These are phyloP conservation scores for Morpho deidamia DNA, from an alignment of 2,888 invertebrate species.

Conservation along the genomic window DNA sequence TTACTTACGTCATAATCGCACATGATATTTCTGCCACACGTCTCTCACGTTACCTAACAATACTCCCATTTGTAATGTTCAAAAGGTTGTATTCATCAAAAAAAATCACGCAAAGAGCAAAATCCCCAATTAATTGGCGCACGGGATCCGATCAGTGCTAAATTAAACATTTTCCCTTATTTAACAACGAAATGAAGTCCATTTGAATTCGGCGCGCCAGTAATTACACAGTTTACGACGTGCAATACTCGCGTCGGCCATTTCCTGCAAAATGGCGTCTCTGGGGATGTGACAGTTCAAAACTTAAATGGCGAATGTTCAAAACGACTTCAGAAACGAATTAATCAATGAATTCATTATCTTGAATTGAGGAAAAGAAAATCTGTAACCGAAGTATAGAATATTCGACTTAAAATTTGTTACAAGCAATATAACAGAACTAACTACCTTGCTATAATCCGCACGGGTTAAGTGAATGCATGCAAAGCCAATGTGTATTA, in stretches of 20 bases:
- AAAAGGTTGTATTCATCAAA: no score
- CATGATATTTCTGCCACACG: no score
- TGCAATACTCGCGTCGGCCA: constrained; percentile 56
- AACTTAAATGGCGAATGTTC: constrained; percentile 60
- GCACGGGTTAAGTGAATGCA: no score
- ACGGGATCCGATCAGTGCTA: constrained; percentile 55
- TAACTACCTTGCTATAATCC: no score
- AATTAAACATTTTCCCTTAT: constrained; percentile 77
- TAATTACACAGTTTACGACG: constrained; percentile 77
- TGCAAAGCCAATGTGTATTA: no score
- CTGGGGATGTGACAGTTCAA: constrained; percentile 32
- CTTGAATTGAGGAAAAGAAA: background rate
- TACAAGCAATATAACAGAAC: no score
- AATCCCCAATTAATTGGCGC: constrained; percentile 74
- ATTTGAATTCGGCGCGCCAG: constrained; percentile 67
- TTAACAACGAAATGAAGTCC: constrained; percentile 75
- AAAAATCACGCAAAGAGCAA: constrained; percentile 31
- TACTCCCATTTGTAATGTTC: no score
- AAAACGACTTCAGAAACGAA: constrained; percentile 42
- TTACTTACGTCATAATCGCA: no score
- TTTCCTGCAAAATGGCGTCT: constrained; percentile 41
- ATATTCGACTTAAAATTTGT: no score
- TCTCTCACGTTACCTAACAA: no score
- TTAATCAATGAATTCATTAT: constrained; percentile 65
- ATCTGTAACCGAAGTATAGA: no score